A percentile compares a stretch with the other conserved stretches of the same genome.
Evolutionary conservation across 2,797 vertebrate species (phyloP).

Genomic region (Girardinus metallicus): DNA sequence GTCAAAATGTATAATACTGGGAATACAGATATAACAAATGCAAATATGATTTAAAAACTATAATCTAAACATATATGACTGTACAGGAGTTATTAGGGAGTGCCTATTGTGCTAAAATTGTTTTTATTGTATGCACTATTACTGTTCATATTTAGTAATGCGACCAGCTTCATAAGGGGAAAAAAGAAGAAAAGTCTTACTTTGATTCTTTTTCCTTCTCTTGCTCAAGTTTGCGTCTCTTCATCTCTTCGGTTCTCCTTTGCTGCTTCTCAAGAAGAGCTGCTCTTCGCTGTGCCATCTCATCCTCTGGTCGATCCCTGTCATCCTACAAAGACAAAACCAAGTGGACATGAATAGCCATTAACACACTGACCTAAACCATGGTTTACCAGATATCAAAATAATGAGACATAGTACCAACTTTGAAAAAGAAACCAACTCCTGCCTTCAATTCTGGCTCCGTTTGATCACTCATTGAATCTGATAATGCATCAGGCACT

Average conservation of each 20-base stretch:
- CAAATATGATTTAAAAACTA: neutral
- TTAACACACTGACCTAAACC: neutral
- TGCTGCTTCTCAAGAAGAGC: slow-evolving; percentile 90
- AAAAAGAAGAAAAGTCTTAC: slow-evolving; percentile 58
- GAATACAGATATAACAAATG: neutral
- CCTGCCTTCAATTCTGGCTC: slow-evolving; percentile 80
- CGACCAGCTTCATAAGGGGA: neutral
- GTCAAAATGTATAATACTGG: neutral
- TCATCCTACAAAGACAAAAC: slow-evolving; percentile 71
- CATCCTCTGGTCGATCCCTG: slow-evolving; percentile 84
- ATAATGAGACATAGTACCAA: slow-evolving; percentile 46
- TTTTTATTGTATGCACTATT: neutral
- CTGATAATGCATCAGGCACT: slow-evolving; percentile 74
- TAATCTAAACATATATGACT: neutral
- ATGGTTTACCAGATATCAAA: neutral
- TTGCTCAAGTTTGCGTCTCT: slow-evolving; percentile 85
- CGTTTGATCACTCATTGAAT: slow-evolving; percentile 82
- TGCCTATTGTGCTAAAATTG: neutral
- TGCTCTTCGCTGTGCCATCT: slow-evolving; percentile 90
- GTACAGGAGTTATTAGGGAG: neutral
- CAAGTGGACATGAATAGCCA: neutral
- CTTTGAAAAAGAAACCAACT: slow-evolving; percentile 93
- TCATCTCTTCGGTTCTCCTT: slow-evolving; percentile 88
- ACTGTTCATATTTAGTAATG: neutral
- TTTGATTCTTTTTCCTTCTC: slow-evolving; percentile 87